These are phyloP conservation scores for Stichodactyla mertensii DNA, from an alignment of 64 coral and sea anemone genomes.

Conservation along the genomic window DNA sequence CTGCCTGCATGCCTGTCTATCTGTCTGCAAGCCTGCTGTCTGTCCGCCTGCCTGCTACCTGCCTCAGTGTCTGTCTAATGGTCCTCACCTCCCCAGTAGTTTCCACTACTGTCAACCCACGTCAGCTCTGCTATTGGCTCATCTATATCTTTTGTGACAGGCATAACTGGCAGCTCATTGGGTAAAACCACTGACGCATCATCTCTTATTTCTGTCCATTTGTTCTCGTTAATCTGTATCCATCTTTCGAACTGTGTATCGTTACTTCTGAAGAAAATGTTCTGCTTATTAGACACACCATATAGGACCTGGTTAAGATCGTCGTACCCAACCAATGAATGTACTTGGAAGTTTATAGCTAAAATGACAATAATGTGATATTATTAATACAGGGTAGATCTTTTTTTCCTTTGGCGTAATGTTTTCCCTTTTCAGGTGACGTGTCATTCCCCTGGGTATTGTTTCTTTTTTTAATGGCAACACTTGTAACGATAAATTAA, in stretches of 20 bases:
- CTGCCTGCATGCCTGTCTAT: not conserved
- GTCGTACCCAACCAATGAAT: constrained; percentile 12
- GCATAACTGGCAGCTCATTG: constrained; percentile 15
- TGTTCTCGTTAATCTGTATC: not conserved
- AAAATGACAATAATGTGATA: not conserved
- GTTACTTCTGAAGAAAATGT: not conserved
- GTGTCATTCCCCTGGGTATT: too few species aligned
- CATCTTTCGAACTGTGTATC: constrained; percentile 13
- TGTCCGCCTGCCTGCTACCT: not conserved
- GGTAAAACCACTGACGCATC: not conserved
- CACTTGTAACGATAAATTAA: too few species aligned
- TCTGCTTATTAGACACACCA: constrained; percentile 3
- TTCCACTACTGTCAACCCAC: constrained; percentile 7
- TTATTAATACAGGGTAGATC: too few species aligned
- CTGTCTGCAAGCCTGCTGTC: not conserved
- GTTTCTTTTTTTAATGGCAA: too few species aligned
- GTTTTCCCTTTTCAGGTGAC: too few species aligned
- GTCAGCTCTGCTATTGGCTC: not conserved
- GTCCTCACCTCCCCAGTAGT: constrained; percentile 7
- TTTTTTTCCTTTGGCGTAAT: too few species aligned
- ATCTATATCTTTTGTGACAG: not conserved
- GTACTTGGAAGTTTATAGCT: not conserved
- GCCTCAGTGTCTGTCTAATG: not conserved
- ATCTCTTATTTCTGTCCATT: constrained; percentile 9
- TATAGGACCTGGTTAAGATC: not conserved